Evolutionary conservation across 2,113 vertebrate genomes (phyloP).

Genomic region (Spheniscus mendiculus): DNA sequence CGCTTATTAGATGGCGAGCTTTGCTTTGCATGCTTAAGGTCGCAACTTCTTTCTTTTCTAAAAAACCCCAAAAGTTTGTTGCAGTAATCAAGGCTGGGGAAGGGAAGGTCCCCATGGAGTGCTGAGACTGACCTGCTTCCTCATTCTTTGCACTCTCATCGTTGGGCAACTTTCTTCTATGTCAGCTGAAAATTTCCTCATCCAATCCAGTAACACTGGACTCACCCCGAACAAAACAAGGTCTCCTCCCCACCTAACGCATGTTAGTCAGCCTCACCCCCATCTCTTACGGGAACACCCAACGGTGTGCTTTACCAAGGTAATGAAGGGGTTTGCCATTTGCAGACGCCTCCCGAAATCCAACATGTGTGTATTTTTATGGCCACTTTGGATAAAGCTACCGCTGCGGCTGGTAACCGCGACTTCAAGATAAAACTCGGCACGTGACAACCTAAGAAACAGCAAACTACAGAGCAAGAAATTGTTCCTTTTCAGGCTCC

Average conservation of each 20-base stretch:
- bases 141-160: not conserved
- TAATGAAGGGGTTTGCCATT: not conserved
- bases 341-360: not conserved
- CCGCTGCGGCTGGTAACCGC: not conserved
- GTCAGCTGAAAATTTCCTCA: not conserved
- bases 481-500: not conserved
- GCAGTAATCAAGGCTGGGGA: not conserved
- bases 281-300: accelerated
- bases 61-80: not conserved
- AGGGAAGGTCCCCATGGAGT: not conserved
- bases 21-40: not conserved
- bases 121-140: not conserved
- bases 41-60: not conserved
- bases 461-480: not conserved
- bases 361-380: not conserved
- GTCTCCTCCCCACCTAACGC: accelerated
- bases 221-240: not conserved
- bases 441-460: not conserved
- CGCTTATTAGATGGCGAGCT: not conserved
- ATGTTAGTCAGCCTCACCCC: not conserved
- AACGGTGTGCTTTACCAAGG: accelerated
- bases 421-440: not conserved
- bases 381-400: not conserved
- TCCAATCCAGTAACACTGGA: not conserved
- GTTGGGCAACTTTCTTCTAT: not conserved